Percentiles rank a stretch among this genome's conserved stretches.
These are phyloP conservation scores for Philopedon plagiatum DNA, from an alignment of 2,888 invertebrate genomes.

Conservation along the genomic window DNA sequence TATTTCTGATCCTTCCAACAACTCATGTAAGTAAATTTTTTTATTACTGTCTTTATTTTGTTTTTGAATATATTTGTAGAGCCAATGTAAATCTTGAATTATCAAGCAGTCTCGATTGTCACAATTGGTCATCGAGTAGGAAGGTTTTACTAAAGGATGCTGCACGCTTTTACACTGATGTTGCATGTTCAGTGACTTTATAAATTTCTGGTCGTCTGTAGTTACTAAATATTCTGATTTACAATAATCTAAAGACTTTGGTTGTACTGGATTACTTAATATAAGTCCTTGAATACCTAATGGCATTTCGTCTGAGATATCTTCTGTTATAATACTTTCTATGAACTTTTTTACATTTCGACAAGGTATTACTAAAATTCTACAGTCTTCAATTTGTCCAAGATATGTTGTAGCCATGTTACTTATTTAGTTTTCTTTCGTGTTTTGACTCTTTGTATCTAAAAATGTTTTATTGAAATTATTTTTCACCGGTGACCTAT, in stretches of 20 bases:
- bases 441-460: too few species aligned
- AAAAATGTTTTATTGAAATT: too few species aligned
- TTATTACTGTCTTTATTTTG: constrained; percentile 65
- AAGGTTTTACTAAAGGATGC: constrained; percentile 26
- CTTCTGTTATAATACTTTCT: constrained; percentile 67
- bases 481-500: too few species aligned
- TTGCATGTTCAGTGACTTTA: constrained; percentile 56
- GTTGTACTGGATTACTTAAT: constrained; percentile 54
- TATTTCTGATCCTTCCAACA: constrained; percentile 78
- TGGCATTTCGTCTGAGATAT: constrained; percentile 69
- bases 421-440: too few species aligned
- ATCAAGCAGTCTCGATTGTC: constrained; percentile 63
- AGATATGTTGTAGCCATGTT: constrained; percentile 62
- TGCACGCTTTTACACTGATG: constrained; percentile 1
- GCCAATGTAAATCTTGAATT: constrained; percentile 76
- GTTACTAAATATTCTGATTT: constrained; percentile 56
- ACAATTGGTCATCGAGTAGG: too few species aligned
- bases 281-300: constrained; percentile 58
- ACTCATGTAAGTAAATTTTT: constrained; percentile 77
- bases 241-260: constrained; percentile 28
- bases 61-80: constrained; percentile 70
- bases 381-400: constrained; percentile 76
- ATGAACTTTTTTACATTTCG: constrained; percentile 73
- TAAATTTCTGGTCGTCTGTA: constrained; percentile 59
- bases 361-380: constrained; percentile 77